Base-by-base conservation (phyloP, 2,888 invertebrate species). In the Hemistola chrysoprasaria region DNA sequence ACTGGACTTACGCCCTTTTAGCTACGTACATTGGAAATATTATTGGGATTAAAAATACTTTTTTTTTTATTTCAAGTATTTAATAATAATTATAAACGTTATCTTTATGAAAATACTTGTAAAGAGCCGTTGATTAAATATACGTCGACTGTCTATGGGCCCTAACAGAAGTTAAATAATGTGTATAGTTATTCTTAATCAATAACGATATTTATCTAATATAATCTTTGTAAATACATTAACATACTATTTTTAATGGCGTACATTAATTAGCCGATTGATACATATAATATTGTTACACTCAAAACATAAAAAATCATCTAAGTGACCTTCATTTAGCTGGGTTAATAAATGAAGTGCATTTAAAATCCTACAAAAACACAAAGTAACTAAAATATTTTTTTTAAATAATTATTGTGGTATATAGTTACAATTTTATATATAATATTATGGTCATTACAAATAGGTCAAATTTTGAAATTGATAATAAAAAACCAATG, bases 281-380 rank as follows among this genome's bases (percentile, higher is more conserved):
- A 48, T 49, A 44, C 32, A 48, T 16, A 16, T 16, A 16, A 16
- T 46, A 37, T 30, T 36, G n/a, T 37, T 50, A 62, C 35, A 50
- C 39, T 56, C n/a, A 11, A 34, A 8, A 37, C 39, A 43, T 16
- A 35, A n/a, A 56, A 55, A 56, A 16, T 33, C 25, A 59, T 70
- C 75, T 50, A 81, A 85, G 82, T 78, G 74, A 59, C 59, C 75
- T 75, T 78, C 55, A 76, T 73, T 76, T 72, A 79, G 85, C 87
- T 87, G 87, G 85, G 83, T 58, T 73, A n/a, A n/a, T n/a, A 83
- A 77, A 80, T 76, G 52, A 75, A 78, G 71, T 57, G 45, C 78
- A 80, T 80, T 85, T 78, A 78, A 72, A 64, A 54, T 4, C 11
- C 22, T 40, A 11, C 28, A 27, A 52, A 53, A 6, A 22, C 9